Evolutionary conservation across 1,140 invertebrate species (phyloP).

Genomic region (Ditylenchus dipsaci): DNA sequence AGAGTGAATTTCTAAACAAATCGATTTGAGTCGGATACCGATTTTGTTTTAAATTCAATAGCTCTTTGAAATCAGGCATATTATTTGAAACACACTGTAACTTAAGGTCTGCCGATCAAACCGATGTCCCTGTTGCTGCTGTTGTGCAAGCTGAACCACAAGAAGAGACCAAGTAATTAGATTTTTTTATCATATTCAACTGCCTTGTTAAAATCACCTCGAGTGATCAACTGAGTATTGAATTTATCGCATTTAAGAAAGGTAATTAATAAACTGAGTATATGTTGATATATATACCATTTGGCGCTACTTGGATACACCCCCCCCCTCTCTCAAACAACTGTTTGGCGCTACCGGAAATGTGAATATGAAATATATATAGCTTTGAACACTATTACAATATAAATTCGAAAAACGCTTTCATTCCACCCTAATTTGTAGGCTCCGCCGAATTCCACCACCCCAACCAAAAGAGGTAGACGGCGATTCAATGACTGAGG

Average conservation of each 20-base stretch:
- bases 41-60: neutral
- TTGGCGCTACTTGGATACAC: neutral
- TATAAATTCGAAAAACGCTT: neutral
- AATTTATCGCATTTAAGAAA: neutral
- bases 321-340: no score
- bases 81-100: neutral
- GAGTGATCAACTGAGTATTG: neutral
- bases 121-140: neutral
- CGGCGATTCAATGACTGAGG: slow-evolving; percentile 42
- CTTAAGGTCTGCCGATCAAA: neutral
- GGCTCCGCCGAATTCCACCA: slow-evolving; percentile 19
- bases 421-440: neutral
- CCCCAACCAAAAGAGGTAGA: slow-evolving; percentile 28
- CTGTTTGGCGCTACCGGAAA: neutral
- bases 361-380: no score
- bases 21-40: no score
- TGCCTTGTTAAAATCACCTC: neutral
- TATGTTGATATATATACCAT: neutral
- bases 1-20: no score
- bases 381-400: no score
- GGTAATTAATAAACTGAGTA: neutral
- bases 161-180: neutral
- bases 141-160: neutral
- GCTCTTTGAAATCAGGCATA: neutral
- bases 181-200: neutral